phyloP scores from a whole-genome alignment of 2,113 vertebrate genomes.

The Sciurus niger region DNA sequence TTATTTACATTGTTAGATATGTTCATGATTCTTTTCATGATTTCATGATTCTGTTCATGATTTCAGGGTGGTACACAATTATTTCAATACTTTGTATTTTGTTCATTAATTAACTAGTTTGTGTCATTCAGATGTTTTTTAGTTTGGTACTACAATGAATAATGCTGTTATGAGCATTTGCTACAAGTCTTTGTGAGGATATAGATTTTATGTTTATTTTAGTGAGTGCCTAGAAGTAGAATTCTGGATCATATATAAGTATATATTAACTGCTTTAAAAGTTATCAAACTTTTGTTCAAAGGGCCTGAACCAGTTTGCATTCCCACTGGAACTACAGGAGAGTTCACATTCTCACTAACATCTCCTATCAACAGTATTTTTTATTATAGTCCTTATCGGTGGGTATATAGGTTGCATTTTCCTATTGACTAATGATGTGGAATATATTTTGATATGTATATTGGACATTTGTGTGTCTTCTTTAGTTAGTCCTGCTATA shows the following conservation, averaged over 20 bases:
- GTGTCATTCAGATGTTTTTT: not conserved
- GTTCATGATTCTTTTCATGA: not conserved
- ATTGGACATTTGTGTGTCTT: not conserved
- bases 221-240: no score
- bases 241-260: no score
- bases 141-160: not conserved
- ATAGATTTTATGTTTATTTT: not conserved
- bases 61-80: not conserved
- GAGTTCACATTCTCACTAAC: no score
- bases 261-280: no score
- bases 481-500: not conserved
- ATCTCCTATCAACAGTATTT: no score
- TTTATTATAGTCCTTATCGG: not conserved
- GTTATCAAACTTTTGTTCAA: no score
- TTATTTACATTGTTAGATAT: not conserved
- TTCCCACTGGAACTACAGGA: no score
- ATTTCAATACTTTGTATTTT: not conserved
- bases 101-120: not conserved
- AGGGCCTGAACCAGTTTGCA: no score
- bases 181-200: not conserved
- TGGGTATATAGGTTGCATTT: not conserved
- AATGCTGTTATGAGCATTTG: not conserved
- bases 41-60: not conserved
- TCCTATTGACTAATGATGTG: not conserved
- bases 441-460: not conserved